Conservation (phyloP, 2,113 vertebrate species). For the Dissostichus mawsoni region DNA sequence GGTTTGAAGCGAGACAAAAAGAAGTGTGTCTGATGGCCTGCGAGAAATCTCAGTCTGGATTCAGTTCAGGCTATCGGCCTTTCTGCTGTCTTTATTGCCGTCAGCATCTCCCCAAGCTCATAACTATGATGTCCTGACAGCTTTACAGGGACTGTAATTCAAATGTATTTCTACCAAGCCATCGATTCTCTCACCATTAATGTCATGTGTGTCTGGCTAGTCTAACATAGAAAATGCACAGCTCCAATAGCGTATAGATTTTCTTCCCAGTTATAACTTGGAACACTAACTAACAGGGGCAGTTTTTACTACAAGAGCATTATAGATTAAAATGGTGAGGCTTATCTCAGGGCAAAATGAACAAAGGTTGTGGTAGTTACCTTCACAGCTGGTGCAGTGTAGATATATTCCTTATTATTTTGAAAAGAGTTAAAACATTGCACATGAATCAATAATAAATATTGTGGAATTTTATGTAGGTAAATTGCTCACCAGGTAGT, state of each 20-base stretch:
- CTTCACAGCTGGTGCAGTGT: neutral
- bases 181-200: constrained; percentile 50
- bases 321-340: constrained; percentile 47
- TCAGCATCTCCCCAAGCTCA: constrained; percentile 59
- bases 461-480: neutral
- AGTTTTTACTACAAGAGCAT: constrained; percentile 46
- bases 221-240: constrained; percentile 46
- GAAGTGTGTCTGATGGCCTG: constrained; percentile 16
- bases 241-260: constrained; percentile 68
- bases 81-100: constrained; percentile 61
- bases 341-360: constrained; percentile 12
- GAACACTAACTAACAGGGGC: constrained; percentile 44
- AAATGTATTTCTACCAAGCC: constrained; percentile 60
- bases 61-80: constrained; percentile 28
- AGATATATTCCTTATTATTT: neutral
- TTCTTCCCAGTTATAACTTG: constrained; percentile 41
- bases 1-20: constrained; percentile 5
- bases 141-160: constrained; percentile 68
- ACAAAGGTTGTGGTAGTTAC: neutral
- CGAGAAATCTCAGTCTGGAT: constrained; percentile 27
- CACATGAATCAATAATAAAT: neutral
- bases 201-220: constrained; percentile 31
- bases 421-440: neutral
- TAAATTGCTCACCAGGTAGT: neutral
- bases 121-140: constrained; percentile 68